Percentiles rank a stretch among this genome's conserved stretches.
Conservation (phyloP, 1,140 invertebrate genomes). For the Megalopta genalis region DNA sequence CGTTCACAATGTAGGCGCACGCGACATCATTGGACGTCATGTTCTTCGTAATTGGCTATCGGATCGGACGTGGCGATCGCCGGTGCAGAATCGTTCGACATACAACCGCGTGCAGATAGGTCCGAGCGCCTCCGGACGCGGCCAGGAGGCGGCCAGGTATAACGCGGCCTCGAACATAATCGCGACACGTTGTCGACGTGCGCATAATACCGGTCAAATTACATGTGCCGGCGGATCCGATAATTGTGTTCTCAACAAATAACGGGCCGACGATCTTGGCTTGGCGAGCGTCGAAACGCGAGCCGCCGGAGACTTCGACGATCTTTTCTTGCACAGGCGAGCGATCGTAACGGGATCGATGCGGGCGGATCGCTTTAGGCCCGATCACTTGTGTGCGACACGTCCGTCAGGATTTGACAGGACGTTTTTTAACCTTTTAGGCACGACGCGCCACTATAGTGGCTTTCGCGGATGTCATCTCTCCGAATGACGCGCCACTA, state of each 20-base stretch:
- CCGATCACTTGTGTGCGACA: too few relatives aligned
- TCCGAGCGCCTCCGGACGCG: constrained; percentile 19
- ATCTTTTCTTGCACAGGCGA: constrained; percentile 38
- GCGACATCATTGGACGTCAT: constrained; percentile 64
- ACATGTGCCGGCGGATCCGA: constrained; percentile 59
- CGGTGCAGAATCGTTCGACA: constrained; percentile 25
- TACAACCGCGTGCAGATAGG: constrained; percentile 9
- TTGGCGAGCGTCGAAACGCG: constrained; percentile 38
- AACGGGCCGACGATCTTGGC: constrained; percentile 47
- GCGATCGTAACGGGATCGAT: neutral
- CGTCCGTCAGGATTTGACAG: too few relatives aligned
- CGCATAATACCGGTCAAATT: constrained; percentile 66
- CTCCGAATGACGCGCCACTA: too few relatives aligned
- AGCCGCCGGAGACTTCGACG: constrained; percentile 26
- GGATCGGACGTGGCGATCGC: constrained; percentile 62
- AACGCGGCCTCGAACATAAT: constrained; percentile 56
- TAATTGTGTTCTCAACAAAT: constrained; percentile 65
- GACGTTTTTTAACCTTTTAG: too few relatives aligned
- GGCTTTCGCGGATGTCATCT: too few relatives aligned
- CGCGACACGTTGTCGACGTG: constrained; percentile 65
- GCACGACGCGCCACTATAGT: too few relatives aligned
- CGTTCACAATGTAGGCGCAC: constrained; percentile 33
- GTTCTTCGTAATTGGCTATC: constrained; percentile 69
- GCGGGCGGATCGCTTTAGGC: too few relatives aligned
- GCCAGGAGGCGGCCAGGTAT: neutral